A percentile compares a stretch with the other conserved stretches of the same genome.
Evolutionary conservation across 2,797 vertebrate genomes (phyloP).

Genomic region (Nannoperca australis): DNA sequence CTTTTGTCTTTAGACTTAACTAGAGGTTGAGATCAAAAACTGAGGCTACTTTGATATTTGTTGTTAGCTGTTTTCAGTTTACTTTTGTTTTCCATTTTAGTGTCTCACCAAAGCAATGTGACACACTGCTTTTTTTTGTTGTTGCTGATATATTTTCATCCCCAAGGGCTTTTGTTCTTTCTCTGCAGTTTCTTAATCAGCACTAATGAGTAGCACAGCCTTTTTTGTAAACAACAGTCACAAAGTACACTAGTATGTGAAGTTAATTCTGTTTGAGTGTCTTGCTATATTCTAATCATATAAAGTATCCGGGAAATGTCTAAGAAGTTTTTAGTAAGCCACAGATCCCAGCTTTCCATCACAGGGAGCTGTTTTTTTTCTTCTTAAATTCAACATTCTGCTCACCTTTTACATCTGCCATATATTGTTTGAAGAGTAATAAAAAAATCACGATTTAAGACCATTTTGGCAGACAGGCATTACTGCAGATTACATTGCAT

Average conservation of each 20-base stretch:
- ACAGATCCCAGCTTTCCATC: constrained; percentile 17
- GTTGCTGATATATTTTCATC: constrained; percentile 29
- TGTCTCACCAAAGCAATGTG: constrained; percentile 23
- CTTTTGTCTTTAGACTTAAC: too few species aligned
- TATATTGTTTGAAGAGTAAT: constrained; percentile 1
- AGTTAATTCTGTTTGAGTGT: constrained; percentile 53
- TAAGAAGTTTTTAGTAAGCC: constrained; percentile 26
- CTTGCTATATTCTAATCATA: constrained; percentile 30
- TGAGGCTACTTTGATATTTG: constrained; percentile 36
- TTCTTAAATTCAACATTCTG: neutral
- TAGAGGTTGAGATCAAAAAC: constrained; percentile 40
- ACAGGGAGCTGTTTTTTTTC: neutral
- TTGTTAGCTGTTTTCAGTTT: constrained; percentile 14
- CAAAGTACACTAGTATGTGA: constrained; percentile 35
- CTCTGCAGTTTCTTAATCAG: constrained; percentile 22
- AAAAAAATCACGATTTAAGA: neutral
- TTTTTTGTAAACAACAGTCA: constrained; percentile 34
- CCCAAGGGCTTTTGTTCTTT: constrained; percentile 31
- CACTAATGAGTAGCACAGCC: constrained; percentile 52
- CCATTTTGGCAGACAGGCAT: neutral
- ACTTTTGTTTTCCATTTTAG: constrained; percentile 18
- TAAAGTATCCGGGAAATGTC: constrained; percentile 22
- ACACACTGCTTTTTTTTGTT: neutral
- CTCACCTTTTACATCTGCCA: neutral
- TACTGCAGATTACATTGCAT: neutral